Evolutionary conservation across 2,797 vertebrate genomes (phyloP), one percentile per base, ranked within the genome.

Genomic region (Lerista edwardsae): DNA sequence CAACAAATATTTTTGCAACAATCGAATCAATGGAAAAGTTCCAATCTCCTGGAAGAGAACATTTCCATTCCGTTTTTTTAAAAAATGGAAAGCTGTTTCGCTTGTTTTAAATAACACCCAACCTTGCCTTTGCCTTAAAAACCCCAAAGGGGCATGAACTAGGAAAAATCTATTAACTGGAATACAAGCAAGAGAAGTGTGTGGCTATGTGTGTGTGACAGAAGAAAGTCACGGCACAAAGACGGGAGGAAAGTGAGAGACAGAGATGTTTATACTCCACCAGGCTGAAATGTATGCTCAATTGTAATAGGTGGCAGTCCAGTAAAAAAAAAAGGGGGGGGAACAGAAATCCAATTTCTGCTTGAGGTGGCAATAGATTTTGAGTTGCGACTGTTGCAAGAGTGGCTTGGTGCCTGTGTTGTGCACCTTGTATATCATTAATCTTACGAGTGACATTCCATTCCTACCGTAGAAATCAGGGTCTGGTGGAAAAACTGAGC

Each of bases 81-180:
- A 71, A 91, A 87, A 71, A 91, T 75, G 19, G 86, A 90, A 92
- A 89, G 75, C 0, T 75, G 88, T 90, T 91, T 12, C 57, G 14
- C 80, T 90, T 83, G 83, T 86, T 86, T 86, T 82, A 86, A 91
- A 71, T 73, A 89, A 88, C 55, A 86, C 74, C 79, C 55, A 41
- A 34, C 86, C 23, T 47, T 67, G 23, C 4, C 86, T 91, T 92
- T 0, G 0, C 72, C 15, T 79, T 21, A 83, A 84, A 90, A 29
- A 27, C 47, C 73, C 79, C 73, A 75, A 80, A 65, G 67, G n/a
- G 39, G 0, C 27, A 90, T 36, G 74, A 84, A 68, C 89, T 85
- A 89, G 64, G 77, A 62, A 3, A 86, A 79, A 2, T 47, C 2
- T 81, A 77, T 86, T 84, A 86, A 87, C 73, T 89, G 64, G 75